phyloP scores from a whole-genome alignment of 2,797 vertebrate genomes.

The Centropyge bicolor region DNA sequence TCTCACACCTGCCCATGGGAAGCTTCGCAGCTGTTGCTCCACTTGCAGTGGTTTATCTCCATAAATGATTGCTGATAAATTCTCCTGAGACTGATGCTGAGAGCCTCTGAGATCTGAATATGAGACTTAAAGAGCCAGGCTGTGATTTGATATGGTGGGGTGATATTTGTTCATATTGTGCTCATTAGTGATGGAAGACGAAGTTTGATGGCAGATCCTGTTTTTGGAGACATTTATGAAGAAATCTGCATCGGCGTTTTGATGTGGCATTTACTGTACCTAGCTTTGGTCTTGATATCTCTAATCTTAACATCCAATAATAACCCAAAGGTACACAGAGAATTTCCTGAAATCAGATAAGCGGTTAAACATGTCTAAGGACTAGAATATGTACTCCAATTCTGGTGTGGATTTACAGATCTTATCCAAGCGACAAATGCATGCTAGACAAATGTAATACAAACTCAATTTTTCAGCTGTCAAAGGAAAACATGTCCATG shows the following conservation, averaged over 20 bases:
- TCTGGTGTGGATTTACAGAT: neutral
- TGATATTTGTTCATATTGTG: slow-evolving; percentile 68
- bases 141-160: slow-evolving; percentile 55
- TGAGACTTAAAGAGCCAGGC: slow-evolving; percentile 58
- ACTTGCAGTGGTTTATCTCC: slow-evolving; percentile 79
- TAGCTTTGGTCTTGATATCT: slow-evolving; percentile 16
- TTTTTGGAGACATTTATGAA: slow-evolving; percentile 53
- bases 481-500: neutral
- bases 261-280: slow-evolving; percentile 55
- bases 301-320: slow-evolving; percentile 23
- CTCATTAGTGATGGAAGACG: slow-evolving; percentile 71
- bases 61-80: slow-evolving; percentile 84
- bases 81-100: slow-evolving; percentile 73
- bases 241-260: slow-evolving; percentile 64
- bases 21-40: slow-evolving; percentile 81
- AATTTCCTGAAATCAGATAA: slow-evolving; percentile 17
- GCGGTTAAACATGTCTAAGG: neutral
- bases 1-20: slow-evolving; percentile 79
- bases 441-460: neutral
- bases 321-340: neutral
- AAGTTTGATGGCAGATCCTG: slow-evolving; percentile 39
- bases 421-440: slow-evolving; percentile 6
- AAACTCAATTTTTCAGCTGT: neutral
- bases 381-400: neutral
- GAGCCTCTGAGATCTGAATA: slow-evolving; percentile 69